These are phyloP conservation scores for Drosophila nigrodunni DNA, from an alignment of 1,140 invertebrate species.

Conservation along the genomic window DNA sequence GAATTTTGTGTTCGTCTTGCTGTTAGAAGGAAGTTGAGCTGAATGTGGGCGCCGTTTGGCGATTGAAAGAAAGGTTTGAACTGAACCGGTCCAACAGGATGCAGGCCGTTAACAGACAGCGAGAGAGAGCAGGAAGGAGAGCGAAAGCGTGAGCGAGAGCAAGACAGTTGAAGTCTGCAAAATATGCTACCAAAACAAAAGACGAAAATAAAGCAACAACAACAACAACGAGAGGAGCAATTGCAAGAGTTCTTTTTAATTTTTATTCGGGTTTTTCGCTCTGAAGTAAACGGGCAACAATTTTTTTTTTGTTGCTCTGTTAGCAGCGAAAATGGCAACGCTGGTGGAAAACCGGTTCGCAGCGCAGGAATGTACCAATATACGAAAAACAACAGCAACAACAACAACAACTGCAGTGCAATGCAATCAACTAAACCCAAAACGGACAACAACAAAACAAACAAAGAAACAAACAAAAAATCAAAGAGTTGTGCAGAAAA, in stretches of 20 bases:
- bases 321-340: slow-evolving; percentile 73
- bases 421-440: slow-evolving; percentile 54
- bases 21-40: slow-evolving; percentile 19
- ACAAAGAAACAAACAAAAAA: slow-evolving; percentile 38
- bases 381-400: slow-evolving; percentile 43
- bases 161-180: slow-evolving; percentile 24
- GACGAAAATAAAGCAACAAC: slow-evolving; percentile 43
- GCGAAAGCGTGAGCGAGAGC: slow-evolving; percentile 16
- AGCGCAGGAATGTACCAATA: slow-evolving; percentile 68
- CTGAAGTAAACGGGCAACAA: slow-evolving; percentile 72
- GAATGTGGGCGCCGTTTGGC: slow-evolving; percentile 13
- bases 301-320: slow-evolving; percentile 41
- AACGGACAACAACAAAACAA: slow-evolving; percentile 41
- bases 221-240: slow-evolving; percentile 8
- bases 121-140: slow-evolving; percentile 17
- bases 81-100: slow-evolving; percentile 75
- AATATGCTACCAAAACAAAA: slow-evolving; percentile 67
- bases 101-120: slow-evolving; percentile 20
- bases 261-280: slow-evolving; percentile 38
- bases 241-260: slow-evolving; percentile 26
- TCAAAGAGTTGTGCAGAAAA: slow-evolving; percentile 19
- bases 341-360: slow-evolving; percentile 63
- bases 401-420: slow-evolving; percentile 48
- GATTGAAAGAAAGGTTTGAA: slow-evolving; percentile 7
- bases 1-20: not conserved